These are phyloP conservation scores for Heliconius aoede DNA, from an alignment of 2,888 invertebrate genomes.

Conservation along the genomic window DNA sequence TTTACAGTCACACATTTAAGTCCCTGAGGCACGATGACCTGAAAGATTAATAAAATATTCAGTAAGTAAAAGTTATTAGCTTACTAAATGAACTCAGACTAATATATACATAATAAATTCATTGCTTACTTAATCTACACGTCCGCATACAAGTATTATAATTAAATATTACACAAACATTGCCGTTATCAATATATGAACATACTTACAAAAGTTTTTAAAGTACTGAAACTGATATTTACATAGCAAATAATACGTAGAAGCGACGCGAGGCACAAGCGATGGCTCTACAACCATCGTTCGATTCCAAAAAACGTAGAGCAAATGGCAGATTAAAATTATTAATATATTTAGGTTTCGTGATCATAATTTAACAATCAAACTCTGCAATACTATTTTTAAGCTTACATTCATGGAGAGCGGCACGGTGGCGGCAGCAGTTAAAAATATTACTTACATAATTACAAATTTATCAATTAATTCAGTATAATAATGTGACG, in stretches of 20 bases:
- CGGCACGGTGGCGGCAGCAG: neutral
- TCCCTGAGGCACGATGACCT: too few species aligned
- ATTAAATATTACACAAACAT: too few species aligned
- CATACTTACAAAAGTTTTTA: neutral
- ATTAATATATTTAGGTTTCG: neutral
- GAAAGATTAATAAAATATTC: neutral
- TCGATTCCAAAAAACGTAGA: too few species aligned
- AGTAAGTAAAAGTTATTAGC: neutral
- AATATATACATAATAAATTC: too few species aligned
- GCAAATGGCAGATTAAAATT: neutral
- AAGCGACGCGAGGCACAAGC: too few species aligned
- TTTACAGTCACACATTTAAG: too few species aligned
- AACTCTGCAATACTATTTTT: slow-evolving; percentile 11
- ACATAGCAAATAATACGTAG: neutral
- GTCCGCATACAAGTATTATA: too few species aligned
- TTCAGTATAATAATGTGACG: neutral
- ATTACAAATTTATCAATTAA: neutral
- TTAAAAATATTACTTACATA: neutral
- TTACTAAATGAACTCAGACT: too few species aligned
- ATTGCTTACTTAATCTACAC: too few species aligned
- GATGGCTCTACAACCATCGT: too few species aligned
- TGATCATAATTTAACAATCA: neutral
- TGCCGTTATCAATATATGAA: neutral
- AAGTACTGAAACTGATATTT: neutral
- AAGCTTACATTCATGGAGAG: neutral